phyloP scores from a whole-genome alignment of 2,797 vertebrate species.

The Esox masquinongy region DNA sequence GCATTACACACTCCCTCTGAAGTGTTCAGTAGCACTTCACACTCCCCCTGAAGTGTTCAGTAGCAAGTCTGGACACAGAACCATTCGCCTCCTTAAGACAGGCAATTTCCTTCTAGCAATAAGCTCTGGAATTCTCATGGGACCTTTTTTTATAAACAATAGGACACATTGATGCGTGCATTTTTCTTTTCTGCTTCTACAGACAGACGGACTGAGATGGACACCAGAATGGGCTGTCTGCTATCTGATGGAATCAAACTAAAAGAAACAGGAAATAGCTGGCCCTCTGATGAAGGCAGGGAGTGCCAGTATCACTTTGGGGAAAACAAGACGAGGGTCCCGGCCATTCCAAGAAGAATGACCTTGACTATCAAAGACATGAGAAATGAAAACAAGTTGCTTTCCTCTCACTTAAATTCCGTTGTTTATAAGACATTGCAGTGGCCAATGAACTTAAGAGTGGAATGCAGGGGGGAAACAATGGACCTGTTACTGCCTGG shows the following conservation, averaged over 20 bases:
- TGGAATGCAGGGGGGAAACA: conserved; percentile 1
- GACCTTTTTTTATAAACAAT: conserved; percentile 34
- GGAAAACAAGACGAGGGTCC: not conserved
- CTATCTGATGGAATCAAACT: conserved; percentile 12
- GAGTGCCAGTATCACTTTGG: not conserved
- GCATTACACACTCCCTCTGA: not conserved
- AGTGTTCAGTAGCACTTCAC: not conserved
- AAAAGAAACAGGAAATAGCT: conserved; percentile 14
- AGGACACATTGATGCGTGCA: conserved; percentile 17
- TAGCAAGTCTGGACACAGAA: conserved; percentile 35
- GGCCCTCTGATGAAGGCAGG: not conserved
- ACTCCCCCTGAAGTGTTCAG: conserved; percentile 8
- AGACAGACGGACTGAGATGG: not conserved
- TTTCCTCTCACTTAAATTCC: not conserved
- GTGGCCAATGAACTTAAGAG: conserved; percentile 3
- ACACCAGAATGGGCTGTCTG: not conserved
- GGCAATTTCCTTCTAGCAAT: conserved; percentile 35
- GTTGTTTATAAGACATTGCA: conserved; percentile 12
- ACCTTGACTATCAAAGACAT: conserved; percentile 10
- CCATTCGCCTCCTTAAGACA: conserved; percentile 18
- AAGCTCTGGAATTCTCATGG: conserved; percentile 31
- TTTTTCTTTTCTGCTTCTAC: not conserved
- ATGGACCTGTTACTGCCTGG: conserved; percentile 4
- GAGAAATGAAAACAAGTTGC: conserved; percentile 5
- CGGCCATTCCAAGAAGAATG: conserved; percentile 4